Base-by-base conservation (phyloP, 2,113 vertebrate species). In the Engraulis encrasicolus region DNA sequence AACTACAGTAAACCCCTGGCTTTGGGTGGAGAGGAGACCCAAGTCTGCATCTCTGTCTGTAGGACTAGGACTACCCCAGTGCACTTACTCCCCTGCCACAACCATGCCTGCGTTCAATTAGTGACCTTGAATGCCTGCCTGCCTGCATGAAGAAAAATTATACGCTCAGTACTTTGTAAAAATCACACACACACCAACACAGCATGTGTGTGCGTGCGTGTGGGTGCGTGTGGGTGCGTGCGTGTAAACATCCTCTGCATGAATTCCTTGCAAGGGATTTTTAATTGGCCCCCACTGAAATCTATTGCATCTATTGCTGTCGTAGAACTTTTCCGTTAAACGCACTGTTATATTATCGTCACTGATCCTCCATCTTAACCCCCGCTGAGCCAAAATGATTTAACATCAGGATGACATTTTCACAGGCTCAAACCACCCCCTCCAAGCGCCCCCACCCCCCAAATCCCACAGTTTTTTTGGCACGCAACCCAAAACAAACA, bases 41-140 rank as follows among this genome's bases (percentile, higher is more conserved):
- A n/a, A n/a, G n/a, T n/a, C n/a, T n/a, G n/a, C n/a, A n/a, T n/a
- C n/a, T n/a, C n/a, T n/a, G 52, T 31, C 50, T 85, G 38, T 31
- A 17, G 23, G 2, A 20, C 40, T 61, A 19, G 23, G 9, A 27
- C 34, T 27, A 0, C 36, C 12, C 36, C 36, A 45, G 34, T 49
- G 34, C 37, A 40, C n/a, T n/a, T n/a, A n/a, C 12, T 81, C 54
- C 54, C 23, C 40, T 34, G 80, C 36, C 20, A 36, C 20, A 15
- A 40, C 34, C 17, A 20, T 6, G 74, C 82, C 83, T 84, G 50
- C 54, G 19, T 83, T 85, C 79, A 81, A 82, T 88, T 77, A 85
- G 81, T 23, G 37, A 81, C 38, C 80, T 49, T 40, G 54, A 82
- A 84, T 37, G 52, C 54, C 34, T 11, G 48, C 79, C 82, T 37